Evolutionary conservation across 2,888 invertebrate species (phyloP).

Genomic region (Eutolmus rufibarbis): DNA sequence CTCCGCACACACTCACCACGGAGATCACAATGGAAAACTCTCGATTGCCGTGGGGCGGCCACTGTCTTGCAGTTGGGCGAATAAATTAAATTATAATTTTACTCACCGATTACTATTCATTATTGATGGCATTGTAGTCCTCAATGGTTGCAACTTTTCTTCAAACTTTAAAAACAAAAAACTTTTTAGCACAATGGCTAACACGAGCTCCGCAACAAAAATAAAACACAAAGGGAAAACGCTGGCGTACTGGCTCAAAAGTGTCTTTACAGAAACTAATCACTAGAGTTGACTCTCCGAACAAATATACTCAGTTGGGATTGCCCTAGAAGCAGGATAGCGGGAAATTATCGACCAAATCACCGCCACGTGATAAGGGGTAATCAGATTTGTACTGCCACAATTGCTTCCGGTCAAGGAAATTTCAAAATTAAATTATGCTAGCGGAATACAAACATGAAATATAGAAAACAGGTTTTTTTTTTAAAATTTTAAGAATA

Average conservation of each 20-base stretch:
- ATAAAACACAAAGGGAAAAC: slow-evolving; percentile 10
- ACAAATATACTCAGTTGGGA: not conserved
- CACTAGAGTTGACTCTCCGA: not conserved
- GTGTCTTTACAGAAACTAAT: not conserved
- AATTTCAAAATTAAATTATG: not conserved
- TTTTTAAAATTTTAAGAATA: too few relatives aligned
- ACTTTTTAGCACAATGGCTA: slow-evolving; percentile 40
- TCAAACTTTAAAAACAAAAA: slow-evolving; percentile 17
- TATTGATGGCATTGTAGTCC: slow-evolving; percentile 69
- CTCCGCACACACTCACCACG: not conserved
- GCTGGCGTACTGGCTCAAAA: not conserved
- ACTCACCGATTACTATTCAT: slow-evolving; percentile 72
- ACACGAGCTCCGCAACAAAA: not conserved
- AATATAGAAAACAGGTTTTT: too few relatives aligned
- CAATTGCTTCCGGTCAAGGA: not conserved
- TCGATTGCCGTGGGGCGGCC: not conserved
- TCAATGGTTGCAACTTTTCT: slow-evolving; percentile 49
- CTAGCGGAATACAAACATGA: too few relatives aligned
- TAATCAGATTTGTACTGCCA: not conserved
- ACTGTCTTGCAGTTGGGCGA: too few relatives aligned
- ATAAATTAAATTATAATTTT: not conserved
- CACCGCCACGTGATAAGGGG: not conserved
- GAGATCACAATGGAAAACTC: not conserved
- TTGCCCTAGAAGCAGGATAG: not conserved
- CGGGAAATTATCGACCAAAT: not conserved